A percentile compares a stretch with the other conserved stretches of the same genome.
phyloP scores from a whole-genome alignment of 1,140 invertebrate species.

The Hylyphantes graminicola region DNA sequence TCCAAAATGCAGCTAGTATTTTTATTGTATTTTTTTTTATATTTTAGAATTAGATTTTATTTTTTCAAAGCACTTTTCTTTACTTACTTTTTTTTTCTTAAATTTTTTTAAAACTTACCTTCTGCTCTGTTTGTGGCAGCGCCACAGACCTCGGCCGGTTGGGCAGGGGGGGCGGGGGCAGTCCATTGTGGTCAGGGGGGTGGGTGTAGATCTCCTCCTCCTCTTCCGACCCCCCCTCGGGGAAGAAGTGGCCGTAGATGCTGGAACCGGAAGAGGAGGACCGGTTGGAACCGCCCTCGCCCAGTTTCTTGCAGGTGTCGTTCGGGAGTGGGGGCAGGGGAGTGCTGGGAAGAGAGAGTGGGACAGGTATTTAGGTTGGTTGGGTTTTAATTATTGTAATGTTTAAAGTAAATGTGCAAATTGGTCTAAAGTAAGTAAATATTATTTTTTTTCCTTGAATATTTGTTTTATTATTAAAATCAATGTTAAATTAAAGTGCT shows the following conservation, averaged over 20 bases:
- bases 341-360: conserved; percentile 71
- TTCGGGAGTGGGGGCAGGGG: conserved; percentile 78
- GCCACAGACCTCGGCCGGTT: conserved; percentile 63
- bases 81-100: too few species aligned
- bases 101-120: conserved; percentile 38
- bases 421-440: too few species aligned
- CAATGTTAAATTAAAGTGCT: too few species aligned
- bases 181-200: conserved; percentile 67
- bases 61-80: too few species aligned
- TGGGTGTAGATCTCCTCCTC: conserved; percentile 77
- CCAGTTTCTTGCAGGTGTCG: conserved; percentile 68
- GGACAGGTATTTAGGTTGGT: too few species aligned
- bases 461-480: too few species aligned
- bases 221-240: conserved; percentile 71
- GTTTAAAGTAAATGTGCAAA: too few species aligned
- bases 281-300: conserved; percentile 66
- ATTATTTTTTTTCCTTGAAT: too few species aligned
- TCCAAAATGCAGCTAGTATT: too few species aligned
- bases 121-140: conserved; percentile 30
- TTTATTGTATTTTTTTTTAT: too few species aligned
- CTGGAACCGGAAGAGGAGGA: conserved; percentile 67
- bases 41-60: too few species aligned
- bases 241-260: conserved; percentile 68
- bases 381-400: too few species aligned
- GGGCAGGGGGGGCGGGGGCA: conserved; percentile 61